phyloP scores from a whole-genome alignment of 2,888 invertebrate species.

The Noctua comes region DNA sequence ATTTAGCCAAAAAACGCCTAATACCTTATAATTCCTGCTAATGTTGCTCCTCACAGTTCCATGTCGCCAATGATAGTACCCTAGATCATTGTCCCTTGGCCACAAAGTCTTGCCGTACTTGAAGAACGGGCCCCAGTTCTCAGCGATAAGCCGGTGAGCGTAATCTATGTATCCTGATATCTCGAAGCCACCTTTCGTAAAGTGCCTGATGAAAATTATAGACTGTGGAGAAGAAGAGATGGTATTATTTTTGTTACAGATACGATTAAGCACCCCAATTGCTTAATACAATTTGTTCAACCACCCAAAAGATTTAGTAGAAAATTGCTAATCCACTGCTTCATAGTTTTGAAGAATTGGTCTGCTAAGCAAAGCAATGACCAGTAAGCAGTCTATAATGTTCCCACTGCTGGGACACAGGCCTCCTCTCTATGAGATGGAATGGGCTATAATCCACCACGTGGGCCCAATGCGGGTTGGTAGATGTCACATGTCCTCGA shows the following conservation, averaged over 20 bases:
- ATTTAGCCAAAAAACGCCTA: background rate
- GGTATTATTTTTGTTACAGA: background rate
- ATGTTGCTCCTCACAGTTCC: constrained; percentile 93
- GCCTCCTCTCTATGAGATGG: too few relatives aligned
- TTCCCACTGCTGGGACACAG: too few relatives aligned
- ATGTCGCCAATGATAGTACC: constrained; percentile 94
- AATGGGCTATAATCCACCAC: too few relatives aligned
- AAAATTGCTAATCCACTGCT: background rate
- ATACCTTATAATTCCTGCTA: constrained; percentile 94
- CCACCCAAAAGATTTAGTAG: background rate
- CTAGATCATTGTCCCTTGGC: constrained; percentile 93
- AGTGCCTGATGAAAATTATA: constrained; percentile 94
- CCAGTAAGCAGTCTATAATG: too few relatives aligned
- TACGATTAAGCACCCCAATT: background rate
- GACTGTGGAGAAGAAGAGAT: constrained; percentile 86
- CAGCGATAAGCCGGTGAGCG: constrained; percentile 92
- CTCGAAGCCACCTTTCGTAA: constrained; percentile 93
- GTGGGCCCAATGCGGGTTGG: too few relatives aligned
- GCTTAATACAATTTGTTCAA: background rate
- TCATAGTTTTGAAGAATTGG: background rate
- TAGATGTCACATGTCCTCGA: too few relatives aligned
- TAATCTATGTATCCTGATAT: constrained; percentile 97
- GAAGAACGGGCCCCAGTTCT: constrained; percentile 95
- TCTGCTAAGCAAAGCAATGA: background rate
- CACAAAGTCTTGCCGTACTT: constrained; percentile 91